These are phyloP conservation scores for Pteruthius melanotis DNA, from an alignment of 2,113 vertebrate genomes.

Conservation along the genomic window DNA sequence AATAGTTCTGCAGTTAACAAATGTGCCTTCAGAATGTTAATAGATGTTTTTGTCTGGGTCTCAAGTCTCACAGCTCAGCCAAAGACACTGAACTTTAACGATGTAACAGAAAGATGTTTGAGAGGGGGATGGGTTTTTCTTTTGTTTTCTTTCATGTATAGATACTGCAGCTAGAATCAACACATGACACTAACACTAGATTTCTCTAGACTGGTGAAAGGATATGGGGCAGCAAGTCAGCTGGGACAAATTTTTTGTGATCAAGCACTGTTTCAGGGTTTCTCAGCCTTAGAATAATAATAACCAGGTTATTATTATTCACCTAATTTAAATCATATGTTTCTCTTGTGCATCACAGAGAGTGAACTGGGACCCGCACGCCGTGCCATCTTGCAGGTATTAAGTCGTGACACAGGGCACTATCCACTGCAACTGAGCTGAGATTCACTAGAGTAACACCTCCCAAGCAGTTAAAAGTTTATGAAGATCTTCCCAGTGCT, in stretches of 20 bases:
- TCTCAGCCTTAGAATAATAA: neutral
- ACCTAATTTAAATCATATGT: neutral
- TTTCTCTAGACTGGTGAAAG: neutral
- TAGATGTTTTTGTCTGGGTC: neutral
- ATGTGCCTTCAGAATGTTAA: neutral
- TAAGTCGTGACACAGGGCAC: neutral
- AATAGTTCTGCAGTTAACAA: neutral
- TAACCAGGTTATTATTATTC: neutral
- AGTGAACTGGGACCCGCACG: rapidly evolving
- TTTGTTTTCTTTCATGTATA: neutral
- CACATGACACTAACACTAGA: neutral
- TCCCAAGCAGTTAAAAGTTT: neutral
- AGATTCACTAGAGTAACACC: neutral
- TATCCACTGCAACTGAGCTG: neutral
- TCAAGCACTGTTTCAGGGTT: neutral
- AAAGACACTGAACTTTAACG: neutral
- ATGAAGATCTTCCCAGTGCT: neutral
- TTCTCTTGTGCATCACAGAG: neutral
- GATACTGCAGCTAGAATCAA: neutral
- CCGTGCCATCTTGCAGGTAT: neutral
- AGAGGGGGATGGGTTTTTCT: neutral
- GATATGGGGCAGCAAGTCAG: neutral
- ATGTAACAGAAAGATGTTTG: neutral
- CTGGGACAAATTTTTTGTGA: neutral
- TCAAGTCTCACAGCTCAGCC: neutral